Evolutionary conservation across 2,888 invertebrate species (phyloP).

Genomic region (Leptopterna dolabrata): DNA sequence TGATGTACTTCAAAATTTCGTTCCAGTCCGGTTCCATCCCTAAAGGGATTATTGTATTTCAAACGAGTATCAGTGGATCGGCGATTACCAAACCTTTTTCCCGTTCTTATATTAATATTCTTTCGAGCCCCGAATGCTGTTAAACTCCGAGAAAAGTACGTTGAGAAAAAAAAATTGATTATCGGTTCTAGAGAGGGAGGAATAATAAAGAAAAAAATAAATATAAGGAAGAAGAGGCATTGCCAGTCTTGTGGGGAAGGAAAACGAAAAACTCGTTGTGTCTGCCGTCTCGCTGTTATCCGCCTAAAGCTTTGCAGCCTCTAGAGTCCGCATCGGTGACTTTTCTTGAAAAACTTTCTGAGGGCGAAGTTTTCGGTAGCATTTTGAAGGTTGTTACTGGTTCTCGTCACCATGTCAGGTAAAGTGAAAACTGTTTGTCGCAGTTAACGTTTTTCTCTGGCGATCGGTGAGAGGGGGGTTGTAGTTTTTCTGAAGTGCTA

Average conservation of each 20-base stretch:
- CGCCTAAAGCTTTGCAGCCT: background rate
- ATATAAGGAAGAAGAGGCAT: background rate
- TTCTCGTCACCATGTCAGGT: background rate
- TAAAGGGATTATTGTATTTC: background rate
- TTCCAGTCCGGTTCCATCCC: background rate
- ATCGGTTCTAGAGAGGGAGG: too few species aligned
- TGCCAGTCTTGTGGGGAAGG: background rate
- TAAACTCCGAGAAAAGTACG: background rate
- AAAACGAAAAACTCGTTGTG: background rate
- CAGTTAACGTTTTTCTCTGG: background rate
- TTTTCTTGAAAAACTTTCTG: background rate
- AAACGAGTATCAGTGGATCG: background rate
- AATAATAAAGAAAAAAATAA: background rate
- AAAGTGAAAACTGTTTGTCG: slow-evolving; percentile 1
- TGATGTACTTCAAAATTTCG: background rate
- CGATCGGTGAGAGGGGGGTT: too few species aligned
- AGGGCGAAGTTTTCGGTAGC: background rate
- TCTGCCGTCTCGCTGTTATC: background rate
- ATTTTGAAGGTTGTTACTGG: background rate
- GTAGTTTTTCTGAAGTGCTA: background rate
- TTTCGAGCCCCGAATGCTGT: background rate
- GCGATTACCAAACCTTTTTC: background rate
- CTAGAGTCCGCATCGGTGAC: background rate
- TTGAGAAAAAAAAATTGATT: background rate
- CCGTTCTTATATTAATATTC: background rate